Percentiles rank a stretch among this genome's conserved stretches.
phyloP scores from a whole-genome alignment of 2,797 vertebrate species.

The Stomatorhinus walkeri region DNA sequence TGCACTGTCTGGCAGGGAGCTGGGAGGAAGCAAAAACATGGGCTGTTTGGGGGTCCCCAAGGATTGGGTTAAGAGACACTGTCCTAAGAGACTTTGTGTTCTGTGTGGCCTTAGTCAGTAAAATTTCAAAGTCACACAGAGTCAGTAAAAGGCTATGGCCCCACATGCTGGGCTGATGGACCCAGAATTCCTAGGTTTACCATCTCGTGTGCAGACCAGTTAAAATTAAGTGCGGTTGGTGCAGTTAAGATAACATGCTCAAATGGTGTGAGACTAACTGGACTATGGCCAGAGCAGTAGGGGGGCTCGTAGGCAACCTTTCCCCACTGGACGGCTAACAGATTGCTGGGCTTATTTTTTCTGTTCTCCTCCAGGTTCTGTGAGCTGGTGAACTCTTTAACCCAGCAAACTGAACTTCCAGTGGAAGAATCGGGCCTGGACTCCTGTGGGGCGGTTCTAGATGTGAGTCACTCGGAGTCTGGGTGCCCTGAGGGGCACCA shows the following conservation, averaged over 20 bases:
- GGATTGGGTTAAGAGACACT: background rate
- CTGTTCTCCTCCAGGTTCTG: slow-evolving; percentile 66
- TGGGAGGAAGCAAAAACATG: background rate
- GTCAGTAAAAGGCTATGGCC: background rate
- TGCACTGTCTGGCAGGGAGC: background rate
- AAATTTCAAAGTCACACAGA: background rate
- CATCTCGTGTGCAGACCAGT: background rate
- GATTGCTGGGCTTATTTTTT: background rate
- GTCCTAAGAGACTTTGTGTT: background rate
- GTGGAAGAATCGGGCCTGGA: slow-evolving; percentile 37
- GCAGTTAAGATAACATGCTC: background rate
- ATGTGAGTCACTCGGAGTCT: slow-evolving; percentile 57
- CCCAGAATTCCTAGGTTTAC: background rate
- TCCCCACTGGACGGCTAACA: background rate
- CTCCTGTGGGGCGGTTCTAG: slow-evolving; percentile 55
- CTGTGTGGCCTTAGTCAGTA: background rate
- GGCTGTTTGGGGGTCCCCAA: background rate
- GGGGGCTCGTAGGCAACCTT: background rate
- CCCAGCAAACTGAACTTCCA: slow-evolving; percentile 50
- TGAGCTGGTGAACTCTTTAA: slow-evolving; percentile 69
- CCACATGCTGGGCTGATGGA: background rate
- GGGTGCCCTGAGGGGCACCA: background rate
- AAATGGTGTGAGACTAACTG: background rate
- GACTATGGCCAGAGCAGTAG: background rate
- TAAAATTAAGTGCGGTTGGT: background rate